A percentile compares a stretch with the other conserved stretches of the same genome.
phyloP scores from a whole-genome alignment of 1,140 invertebrate species.

The Tetranychus cinnabarinus region DNA sequence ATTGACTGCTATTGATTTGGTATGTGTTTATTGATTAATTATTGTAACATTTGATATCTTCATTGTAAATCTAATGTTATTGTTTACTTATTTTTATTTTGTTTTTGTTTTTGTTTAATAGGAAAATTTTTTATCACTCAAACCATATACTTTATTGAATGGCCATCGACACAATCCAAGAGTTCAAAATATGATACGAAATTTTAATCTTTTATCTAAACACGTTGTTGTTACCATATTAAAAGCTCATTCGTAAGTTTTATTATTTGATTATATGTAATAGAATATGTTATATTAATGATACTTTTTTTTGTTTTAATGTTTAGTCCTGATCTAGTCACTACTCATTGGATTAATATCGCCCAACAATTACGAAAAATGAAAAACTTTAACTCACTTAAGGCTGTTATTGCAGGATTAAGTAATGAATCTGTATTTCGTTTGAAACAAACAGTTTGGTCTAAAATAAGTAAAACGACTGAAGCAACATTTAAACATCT shows the following conservation, averaged over 20 bases:
- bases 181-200: constrained; percentile 8
- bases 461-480: constrained; percentile 1
- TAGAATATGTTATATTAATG: too few relatives aligned
- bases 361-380: constrained; percentile 9
- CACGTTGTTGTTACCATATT: constrained; percentile 11
- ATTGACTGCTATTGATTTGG: constrained; percentile 11
- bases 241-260: constrained; percentile 4
- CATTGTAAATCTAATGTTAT: background rate
- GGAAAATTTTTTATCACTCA: constrained; percentile 10
- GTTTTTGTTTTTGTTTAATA: background rate
- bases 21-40: background rate
- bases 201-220: constrained; percentile 10
- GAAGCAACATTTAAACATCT: constrained; percentile 5
- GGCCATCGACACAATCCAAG: background rate
- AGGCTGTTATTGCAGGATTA: constrained; percentile 10
- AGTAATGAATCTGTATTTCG: constrained; percentile 12
- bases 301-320: too few relatives aligned
- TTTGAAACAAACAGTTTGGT: constrained; percentile 9
- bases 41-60: background rate
- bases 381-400: constrained; percentile 11
- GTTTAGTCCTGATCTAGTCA: constrained; percentile 3
- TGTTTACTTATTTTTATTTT: background rate
- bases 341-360: constrained; percentile 10
- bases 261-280: background rate
- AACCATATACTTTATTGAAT: constrained; percentile 7